Evolutionary conservation across 2,888 invertebrate species (phyloP).

Genomic region (Acleris holmiana): DNA sequence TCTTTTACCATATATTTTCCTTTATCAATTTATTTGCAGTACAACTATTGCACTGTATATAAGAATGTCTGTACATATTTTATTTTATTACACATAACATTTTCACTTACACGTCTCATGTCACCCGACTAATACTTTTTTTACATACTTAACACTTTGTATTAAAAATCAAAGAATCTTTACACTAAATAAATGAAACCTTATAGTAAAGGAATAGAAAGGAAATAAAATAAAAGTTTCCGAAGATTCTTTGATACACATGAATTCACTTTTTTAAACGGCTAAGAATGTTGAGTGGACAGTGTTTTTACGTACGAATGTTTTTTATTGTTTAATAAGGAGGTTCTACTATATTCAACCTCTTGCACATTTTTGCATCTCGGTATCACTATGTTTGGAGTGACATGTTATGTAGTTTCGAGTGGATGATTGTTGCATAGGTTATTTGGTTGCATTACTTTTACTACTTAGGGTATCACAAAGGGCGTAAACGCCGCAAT

Average conservation of each 20-base stretch:
- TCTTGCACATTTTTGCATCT: slow-evolving; percentile 51
- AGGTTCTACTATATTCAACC: slow-evolving; percentile 64
- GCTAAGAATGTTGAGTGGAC: slow-evolving; percentile 82
- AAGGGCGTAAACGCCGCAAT: background rate
- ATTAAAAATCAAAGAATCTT: slow-evolving; percentile 43
- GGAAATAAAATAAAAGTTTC: slow-evolving; percentile 12
- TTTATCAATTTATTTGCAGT: slow-evolving; percentile 55
- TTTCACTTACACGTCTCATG: slow-evolving; percentile 30
- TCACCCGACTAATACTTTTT: slow-evolving; percentile 29
- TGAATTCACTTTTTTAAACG: slow-evolving; percentile 47
- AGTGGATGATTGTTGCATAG: slow-evolving; percentile 42
- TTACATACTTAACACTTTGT: slow-evolving; percentile 40
- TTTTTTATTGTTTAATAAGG: slow-evolving; percentile 46
- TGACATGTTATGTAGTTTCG: slow-evolving; percentile 34
- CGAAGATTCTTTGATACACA: slow-evolving; percentile 60
- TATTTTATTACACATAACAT: slow-evolving; percentile 32
- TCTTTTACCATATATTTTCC: slow-evolving; percentile 46
- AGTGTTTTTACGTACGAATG: slow-evolving; percentile 58
- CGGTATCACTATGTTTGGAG: slow-evolving; percentile 37
- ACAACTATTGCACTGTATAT: slow-evolving; percentile 51
- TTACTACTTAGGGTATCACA: background rate
- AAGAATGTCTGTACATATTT: slow-evolving; percentile 42
- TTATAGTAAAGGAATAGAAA: too few species aligned
- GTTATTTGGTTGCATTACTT: slow-evolving; percentile 7
- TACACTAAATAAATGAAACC: too few species aligned